Evolutionary conservation across 2,888 invertebrate species (phyloP), one percentile per base, ranked within the genome.

Genomic region (Odontomyia ornata): DNA sequence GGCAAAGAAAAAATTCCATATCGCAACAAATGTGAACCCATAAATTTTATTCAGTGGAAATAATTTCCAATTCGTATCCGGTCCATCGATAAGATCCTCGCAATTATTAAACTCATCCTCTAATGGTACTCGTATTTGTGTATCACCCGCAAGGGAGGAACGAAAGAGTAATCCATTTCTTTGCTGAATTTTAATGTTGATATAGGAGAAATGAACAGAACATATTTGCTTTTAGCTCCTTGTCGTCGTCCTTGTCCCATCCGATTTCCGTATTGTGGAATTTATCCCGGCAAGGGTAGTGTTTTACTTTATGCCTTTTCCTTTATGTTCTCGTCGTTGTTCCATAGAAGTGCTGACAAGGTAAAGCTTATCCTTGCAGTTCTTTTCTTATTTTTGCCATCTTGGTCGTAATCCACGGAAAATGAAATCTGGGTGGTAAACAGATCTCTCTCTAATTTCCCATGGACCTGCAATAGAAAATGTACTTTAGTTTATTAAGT

Each of bases 331-430:
- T 30, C 28, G 18, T 57, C 56, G 18, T 11, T 18, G 23, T 18
- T 27, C 21, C 21, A 72, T 23, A 71, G 4, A 71, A 71, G 18
- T 30, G 72, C 72, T 72, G 72, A 72, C 72, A 72, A 30, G 72
- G 56, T 72, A 56, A 71, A 56, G 57, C 72, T 13, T 28, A 4
- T 21, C 9, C 36, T 36, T n/a, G n/a, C 43, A 25, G 60, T 25
- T 60, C 23, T 23, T 60, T 30, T 64, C 28, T 23, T 47, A 23
- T 9, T 71, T 47, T 71, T 72, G 56, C 27, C 28, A 72, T 56
- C 57, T 72, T 72, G 56, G 56, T 28, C 7, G n/a, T 72, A 52
- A 71, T 71, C 52, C 71, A 52, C 30, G 30, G 72, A 28, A 57
- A 72, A 72, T 56, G 72, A 72, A 72, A 56, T 21, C 57, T 36